These are phyloP conservation scores for Recurvirostra avosetta DNA, from an alignment of 2,113 vertebrate species.

Conservation along the genomic window DNA sequence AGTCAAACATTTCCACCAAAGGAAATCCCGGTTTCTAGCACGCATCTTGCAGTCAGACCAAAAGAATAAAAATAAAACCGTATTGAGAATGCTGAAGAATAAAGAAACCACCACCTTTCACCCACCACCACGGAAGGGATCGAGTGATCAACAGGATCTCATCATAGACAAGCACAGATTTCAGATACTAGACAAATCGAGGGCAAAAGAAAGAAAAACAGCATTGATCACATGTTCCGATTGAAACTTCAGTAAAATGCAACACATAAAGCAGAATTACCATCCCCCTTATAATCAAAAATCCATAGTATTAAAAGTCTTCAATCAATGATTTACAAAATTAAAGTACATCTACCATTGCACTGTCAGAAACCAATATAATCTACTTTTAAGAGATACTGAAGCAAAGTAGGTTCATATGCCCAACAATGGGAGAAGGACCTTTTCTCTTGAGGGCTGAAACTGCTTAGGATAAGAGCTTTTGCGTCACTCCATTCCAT, in stretches of 20 bases:
- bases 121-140: conserved; percentile 74
- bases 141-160: conserved; percentile 70
- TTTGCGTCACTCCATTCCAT: not conserved
- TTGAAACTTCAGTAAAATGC: conserved; percentile 10
- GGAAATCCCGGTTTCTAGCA: conserved; percentile 1
- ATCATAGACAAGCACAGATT: conserved; percentile 73
- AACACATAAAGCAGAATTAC: conserved; percentile 22
- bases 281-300: not conserved
- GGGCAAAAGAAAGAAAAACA: conserved; percentile 74
- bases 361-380: not conserved
- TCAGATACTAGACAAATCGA: conserved; percentile 75
- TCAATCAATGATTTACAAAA: not conserved
- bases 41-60: conserved; percentile 45
- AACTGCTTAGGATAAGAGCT: conserved; percentile 42
- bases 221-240: conserved; percentile 56
- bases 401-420: not conserved
- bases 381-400: not conserved
- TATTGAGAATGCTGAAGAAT: conserved; percentile 46
- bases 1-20: conserved; percentile 22
- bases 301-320: not conserved
- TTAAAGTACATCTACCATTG: not conserved
- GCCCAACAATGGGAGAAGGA: not conserved
- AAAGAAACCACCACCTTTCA: conserved; percentile 72
- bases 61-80: conserved; percentile 47
- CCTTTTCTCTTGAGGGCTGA: not conserved